These are phyloP conservation scores for Axinella damicornis DNA, from an alignment of 37 sponge, comb jelly and placozoan genomes.

Conservation along the genomic window DNA sequence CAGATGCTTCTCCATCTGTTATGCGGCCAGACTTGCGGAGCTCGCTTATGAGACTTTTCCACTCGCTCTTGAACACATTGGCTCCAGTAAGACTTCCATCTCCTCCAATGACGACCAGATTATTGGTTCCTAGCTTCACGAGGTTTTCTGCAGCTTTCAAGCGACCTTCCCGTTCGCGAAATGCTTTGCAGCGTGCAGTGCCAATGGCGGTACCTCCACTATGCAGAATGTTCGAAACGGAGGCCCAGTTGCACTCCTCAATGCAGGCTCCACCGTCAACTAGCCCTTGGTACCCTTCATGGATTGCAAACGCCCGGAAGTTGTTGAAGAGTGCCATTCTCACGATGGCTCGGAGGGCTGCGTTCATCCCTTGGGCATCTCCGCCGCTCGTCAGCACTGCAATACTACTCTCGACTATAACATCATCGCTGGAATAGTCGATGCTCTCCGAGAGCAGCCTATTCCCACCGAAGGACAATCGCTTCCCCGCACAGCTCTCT, in stretches of 20 bases:
- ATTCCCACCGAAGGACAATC: neutral
- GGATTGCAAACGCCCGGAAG: slow-evolving; percentile 64
- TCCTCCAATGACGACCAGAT: slow-evolving; percentile 90
- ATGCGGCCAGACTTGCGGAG: slow-evolving; percentile 38
- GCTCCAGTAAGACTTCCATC: slow-evolving; percentile 97
- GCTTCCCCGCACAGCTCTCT: neutral
- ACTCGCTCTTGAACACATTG: slow-evolving; percentile 81
- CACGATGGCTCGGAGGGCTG: slow-evolving; percentile 81
- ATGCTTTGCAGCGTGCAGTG: slow-evolving; percentile 87
- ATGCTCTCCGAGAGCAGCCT: too few relatives aligned
- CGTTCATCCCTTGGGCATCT: slow-evolving; percentile 93
- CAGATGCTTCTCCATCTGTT: slow-evolving; percentile 7
- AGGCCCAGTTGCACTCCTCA: slow-evolving; percentile 69
- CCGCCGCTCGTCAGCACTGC: slow-evolving; percentile 89
- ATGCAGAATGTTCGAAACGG: slow-evolving; percentile 82
- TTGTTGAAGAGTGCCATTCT: slow-evolving; percentile 74
- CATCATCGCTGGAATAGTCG: too few relatives aligned
- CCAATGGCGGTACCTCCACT: slow-evolving; percentile 88
- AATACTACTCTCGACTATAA: neutral
- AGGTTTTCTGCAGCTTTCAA: slow-evolving; percentile 82
- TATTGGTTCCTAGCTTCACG: slow-evolving; percentile 68
- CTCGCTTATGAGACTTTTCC: slow-evolving; percentile 70
- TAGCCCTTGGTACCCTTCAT: slow-evolving; percentile 89
- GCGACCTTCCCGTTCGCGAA: slow-evolving; percentile 71
- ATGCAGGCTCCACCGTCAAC: slow-evolving; percentile 80